Percentiles rank a stretch among this genome's conserved stretches.
Conservation (phyloP, 2,888 invertebrate species). For the Plagodis dolabraria region DNA sequence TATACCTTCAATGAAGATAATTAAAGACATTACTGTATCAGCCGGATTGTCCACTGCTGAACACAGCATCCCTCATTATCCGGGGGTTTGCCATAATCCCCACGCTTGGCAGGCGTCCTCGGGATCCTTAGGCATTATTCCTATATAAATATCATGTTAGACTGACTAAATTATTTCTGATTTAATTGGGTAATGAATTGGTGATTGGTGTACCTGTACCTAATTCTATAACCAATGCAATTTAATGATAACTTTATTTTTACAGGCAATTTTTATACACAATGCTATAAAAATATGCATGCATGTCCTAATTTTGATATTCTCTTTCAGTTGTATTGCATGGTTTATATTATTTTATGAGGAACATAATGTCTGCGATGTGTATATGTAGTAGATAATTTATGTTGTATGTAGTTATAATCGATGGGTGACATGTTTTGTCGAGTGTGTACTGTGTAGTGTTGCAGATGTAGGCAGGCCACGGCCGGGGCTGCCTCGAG, state of each 20-base stretch:
- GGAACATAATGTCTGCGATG: slow-evolving; percentile 34
- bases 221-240: slow-evolving; percentile 42
- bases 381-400: slow-evolving; percentile 37
- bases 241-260: slow-evolving; percentile 53
- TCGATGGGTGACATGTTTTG: slow-evolving; percentile 49
- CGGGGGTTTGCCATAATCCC: no score
- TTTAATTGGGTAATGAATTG: slow-evolving; percentile 5
- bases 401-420: slow-evolving; percentile 26
- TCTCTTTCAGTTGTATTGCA: slow-evolving; percentile 65
- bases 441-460: slow-evolving; percentile 82
- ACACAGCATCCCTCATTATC: no score
- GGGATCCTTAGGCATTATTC: no score
- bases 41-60: no score
- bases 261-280: slow-evolving; percentile 52
- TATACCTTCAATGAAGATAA: not conserved
- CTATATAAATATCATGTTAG: no score
- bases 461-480: slow-evolving; percentile 78
- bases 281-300: slow-evolving; percentile 21
- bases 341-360: slow-evolving; percentile 40
- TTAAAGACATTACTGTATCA: no score
- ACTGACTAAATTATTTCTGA: no score
- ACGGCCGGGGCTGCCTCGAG: slow-evolving; percentile 65
- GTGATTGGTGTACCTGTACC: slow-evolving; percentile 26
- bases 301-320: slow-evolving; percentile 41
- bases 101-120: no score